Conservation (phyloP, 1,140 invertebrate genomes). For the Muscidifurax raptorellus region DNA sequence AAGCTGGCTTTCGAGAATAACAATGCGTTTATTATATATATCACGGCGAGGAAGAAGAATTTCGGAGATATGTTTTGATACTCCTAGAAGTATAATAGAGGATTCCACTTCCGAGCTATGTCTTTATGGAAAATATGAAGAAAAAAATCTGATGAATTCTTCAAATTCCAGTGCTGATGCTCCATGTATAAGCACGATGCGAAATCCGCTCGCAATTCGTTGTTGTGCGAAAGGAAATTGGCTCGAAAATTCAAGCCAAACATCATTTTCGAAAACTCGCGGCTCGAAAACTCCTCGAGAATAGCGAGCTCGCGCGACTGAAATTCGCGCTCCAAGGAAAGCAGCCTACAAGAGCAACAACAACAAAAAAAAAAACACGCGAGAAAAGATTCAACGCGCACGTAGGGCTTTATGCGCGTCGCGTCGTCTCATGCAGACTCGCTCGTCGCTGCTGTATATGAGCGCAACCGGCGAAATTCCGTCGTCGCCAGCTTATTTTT, state of each 20-base stretch:
- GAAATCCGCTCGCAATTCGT: no score
- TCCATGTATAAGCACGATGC: no score
- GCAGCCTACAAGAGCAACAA: neutral
- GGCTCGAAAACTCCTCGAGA: no score
- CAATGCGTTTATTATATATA: conserved; percentile 5
- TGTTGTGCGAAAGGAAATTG: no score
- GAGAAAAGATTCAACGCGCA: neutral
- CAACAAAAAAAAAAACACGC: no score
- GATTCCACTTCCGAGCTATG: neutral
- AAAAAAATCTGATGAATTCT: no score
- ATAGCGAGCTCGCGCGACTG: no score
- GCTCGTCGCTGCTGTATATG: neutral
- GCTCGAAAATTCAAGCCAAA: no score
- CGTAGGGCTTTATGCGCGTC: neutral
- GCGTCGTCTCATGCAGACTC: neutral
- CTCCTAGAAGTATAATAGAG: neutral
- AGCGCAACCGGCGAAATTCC: neutral
- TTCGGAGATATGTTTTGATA: neutral
- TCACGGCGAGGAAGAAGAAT: neutral
- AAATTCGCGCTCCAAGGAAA: neutral
- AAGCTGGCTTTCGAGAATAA: neutral
- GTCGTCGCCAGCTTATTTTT: neutral
- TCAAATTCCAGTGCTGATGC: no score
- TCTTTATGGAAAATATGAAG: neutral
- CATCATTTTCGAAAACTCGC: no score